Percentiles rank a stretch among this genome's conserved stretches.
phyloP scores from a whole-genome alignment of 2,797 vertebrate genomes.

The Parambassis ranga region DNA sequence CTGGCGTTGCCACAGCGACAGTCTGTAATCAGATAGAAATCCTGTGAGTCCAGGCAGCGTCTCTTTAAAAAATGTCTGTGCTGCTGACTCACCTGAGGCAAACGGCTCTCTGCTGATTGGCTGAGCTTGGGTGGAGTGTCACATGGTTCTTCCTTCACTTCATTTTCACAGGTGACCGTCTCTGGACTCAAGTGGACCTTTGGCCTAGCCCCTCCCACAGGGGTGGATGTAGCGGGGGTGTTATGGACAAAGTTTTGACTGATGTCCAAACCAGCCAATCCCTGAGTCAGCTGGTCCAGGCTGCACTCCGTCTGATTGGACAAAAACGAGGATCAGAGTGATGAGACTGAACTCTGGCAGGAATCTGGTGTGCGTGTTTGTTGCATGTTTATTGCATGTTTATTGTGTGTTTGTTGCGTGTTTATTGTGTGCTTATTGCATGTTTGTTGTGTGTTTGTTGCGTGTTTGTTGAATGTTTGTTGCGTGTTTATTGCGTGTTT shows the following conservation, averaged over 20 bases:
- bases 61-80: too few species aligned
- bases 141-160: constrained; percentile 10
- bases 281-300: constrained; percentile 74
- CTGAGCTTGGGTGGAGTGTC: constrained; percentile 20
- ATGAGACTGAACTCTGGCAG: neutral
- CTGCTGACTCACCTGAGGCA: constrained; percentile 32
- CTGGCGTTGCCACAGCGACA: neutral
- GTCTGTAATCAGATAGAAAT: neutral
- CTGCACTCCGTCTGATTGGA: constrained; percentile 35
- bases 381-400: too few species aligned
- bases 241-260: constrained; percentile 39
- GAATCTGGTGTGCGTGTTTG: neutral
- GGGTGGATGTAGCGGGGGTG: constrained; percentile 29
- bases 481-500: too few species aligned
- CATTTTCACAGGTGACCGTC: constrained; percentile 1
- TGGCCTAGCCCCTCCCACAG: constrained; percentile 67
- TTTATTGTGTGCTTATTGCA: too few species aligned
- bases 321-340: neutral
- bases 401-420: neutral
- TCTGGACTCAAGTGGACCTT: constrained; percentile 54
- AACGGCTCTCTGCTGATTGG: constrained; percentile 31
- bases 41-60: too few species aligned
- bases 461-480: too few species aligned
- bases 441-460: neutral
- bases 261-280: constrained; percentile 73